Percentiles rank a stretch among this genome's conserved stretches.
These are phyloP conservation scores for Schizotus pectinicornis DNA, from an alignment of 2,888 invertebrate genomes.

Conservation along the genomic window DNA sequence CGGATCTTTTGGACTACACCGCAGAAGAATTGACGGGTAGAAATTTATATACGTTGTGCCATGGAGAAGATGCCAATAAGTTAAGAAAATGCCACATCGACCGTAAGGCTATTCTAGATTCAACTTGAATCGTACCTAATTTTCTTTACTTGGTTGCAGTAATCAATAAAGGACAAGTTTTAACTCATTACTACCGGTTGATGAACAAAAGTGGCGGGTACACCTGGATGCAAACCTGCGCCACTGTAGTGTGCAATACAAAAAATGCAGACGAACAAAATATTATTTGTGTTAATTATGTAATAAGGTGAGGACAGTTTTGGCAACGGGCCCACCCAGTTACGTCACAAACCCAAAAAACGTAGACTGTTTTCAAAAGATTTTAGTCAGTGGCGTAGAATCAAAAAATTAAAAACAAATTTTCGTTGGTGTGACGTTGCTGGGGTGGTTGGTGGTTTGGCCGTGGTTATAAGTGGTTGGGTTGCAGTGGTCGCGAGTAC, in stretches of 20 bases:
- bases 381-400: too few species aligned
- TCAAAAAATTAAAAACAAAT: too few species aligned
- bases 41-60: constrained; percentile 92
- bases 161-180: constrained; percentile 94
- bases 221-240: constrained; percentile 97
- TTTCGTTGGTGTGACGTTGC: too few species aligned
- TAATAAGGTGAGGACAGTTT: constrained; percentile 78
- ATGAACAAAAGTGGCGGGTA: constrained; percentile 97
- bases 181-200: constrained; percentile 94
- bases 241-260: constrained; percentile 93
- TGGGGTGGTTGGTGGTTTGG: constrained; percentile 5
- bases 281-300: constrained; percentile 96
- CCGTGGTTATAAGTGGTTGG: constrained; percentile 1
- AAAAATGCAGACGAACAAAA: constrained; percentile 97
- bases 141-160: constrained; percentile 68
- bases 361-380: background rate
- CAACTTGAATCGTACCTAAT: constrained; percentile 16
- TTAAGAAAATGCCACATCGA: constrained; percentile 94
- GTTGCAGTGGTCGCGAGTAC: constrained; percentile 82
- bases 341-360: background rate
- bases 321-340: too few species aligned
- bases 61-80: constrained; percentile 94
- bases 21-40: constrained; percentile 93
- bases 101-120: constrained; percentile 69
- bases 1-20: constrained; percentile 90